Evolutionary conservation across 2,797 vertebrate genomes (phyloP), one percentile per base, ranked within the genome.

Genomic region (Potorous gilbertii): DNA sequence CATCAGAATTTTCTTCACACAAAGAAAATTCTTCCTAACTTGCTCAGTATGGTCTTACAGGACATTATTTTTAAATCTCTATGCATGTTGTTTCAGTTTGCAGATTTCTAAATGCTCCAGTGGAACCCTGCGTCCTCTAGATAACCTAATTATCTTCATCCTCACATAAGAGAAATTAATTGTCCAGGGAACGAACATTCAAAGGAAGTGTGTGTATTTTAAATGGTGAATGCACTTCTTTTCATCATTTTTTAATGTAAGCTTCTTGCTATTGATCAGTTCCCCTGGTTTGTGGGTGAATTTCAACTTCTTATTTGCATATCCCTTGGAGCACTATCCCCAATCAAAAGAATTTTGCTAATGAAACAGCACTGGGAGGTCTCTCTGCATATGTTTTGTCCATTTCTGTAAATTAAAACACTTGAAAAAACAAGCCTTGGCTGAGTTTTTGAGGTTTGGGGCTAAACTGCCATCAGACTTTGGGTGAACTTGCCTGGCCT

Each of bases 131-230:
- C 18, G 95, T 96, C n/a, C 56, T 96, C 34, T 52, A 94, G 87
- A 92, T 96, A 92, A 90, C 52, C 56, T 96, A 95, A 96, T 96
- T 96, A 95, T 94, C 87, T 93, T 94, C 91, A 92, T 62, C 9
- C 55, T 96, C 89, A 96, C 52, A 93, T 90, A 56, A 96, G 24
- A 74, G 27, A 96, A 94, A 96, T 95, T 93, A 97, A 92, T 94
- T 97, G 54, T 96, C 59, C n/a, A 90, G 74, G 66, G 94, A 87
- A 93, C 27, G 29, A 91, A 89, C 55, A 94, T 94, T 92, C 28
- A 92, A 96, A 96, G n/a, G 34, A 95, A 62, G n/a, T 94, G 50
- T 92, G 28, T 81, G 90, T 57, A 90, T 92, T 12, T 55, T 93
- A 0, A 1, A 2, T 46, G 54, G 29, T 90, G 92, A 93, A 93